Base-by-base conservation (phyloP, 2,797 vertebrate genomes). In the Austrolebias charrua region DNA sequence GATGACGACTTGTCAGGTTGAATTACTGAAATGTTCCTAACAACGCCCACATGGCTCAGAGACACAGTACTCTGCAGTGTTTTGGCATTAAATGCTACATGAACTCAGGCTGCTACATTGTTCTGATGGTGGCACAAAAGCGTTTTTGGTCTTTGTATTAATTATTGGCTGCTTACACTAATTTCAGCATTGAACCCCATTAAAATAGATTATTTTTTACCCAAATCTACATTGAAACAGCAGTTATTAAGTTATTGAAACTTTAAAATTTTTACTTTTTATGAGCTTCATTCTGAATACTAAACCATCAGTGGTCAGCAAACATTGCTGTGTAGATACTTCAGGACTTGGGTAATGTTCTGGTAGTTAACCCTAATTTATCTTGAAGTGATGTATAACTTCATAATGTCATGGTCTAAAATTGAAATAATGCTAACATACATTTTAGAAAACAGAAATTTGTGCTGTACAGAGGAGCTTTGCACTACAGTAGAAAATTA, bases 11-110 rank as follows among this genome's bases (percentile, higher is more conserved):
- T 84, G 87, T 85, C 83, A 78, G 64, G 68, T 51, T 76, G 60
- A 78, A 82, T 86, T 80, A 84, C 70, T 66, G 57, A 76, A 82
- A 68, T 24, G 28, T 54, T 74, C 45, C 7, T 49, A 76, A 60
- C 66, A 48, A 63, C 71, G 49, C 44, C 51, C 66, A 55, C 49
- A 64, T 63, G 61, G 64, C 64, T 69, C 62, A 55, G 35, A 12
- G 51, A 70, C 68, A 43, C 60, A 49, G 49, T 50, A 44, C 47
- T 66, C 66, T 43, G 14, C 19, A 9, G 19, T 52, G 43, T 43
- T 46, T 15, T 46, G 24, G n/a, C n/a, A n/a, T n/a, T n/a, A n/a
- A n/a, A n/a, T n/a, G n/a, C n/a, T n/a, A n/a, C n/a, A n/a, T n/a
- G n/a, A n/a, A n/a, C n/a, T n/a, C n/a, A n/a, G n/a, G 46, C 42